These are phyloP conservation scores for Orestias chungarensis DNA, from an alignment of 2,797 vertebrate species.

Conservation along the genomic window DNA sequence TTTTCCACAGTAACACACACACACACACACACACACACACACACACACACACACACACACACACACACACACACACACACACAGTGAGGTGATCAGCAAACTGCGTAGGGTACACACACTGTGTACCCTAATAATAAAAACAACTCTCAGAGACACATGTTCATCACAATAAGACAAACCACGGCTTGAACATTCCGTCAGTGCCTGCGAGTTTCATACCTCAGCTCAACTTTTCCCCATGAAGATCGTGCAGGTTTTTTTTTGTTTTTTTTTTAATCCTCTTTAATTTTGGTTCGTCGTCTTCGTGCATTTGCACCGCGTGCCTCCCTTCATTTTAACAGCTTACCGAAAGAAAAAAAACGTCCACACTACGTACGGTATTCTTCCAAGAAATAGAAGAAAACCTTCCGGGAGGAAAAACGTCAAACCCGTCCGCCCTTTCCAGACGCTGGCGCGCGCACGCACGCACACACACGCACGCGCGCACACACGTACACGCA, in stretches of 20 bases:
- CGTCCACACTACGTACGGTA: slow-evolving; percentile 20
- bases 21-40: slow-evolving; percentile 43
- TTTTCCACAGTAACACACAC: slow-evolving; percentile 51
- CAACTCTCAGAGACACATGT: not conserved
- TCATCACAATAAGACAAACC: slow-evolving; percentile 28
- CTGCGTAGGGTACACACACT: slow-evolving; percentile 5
- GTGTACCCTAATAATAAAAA: not conserved
- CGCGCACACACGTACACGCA: slow-evolving; percentile 1
- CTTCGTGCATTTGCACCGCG: slow-evolving; percentile 62
- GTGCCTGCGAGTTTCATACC: slow-evolving; percentile 75
- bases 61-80: slow-evolving; percentile 43
- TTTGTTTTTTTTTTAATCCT: no score
- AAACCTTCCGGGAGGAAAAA: slow-evolving; percentile 52
- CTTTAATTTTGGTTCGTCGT: slow-evolving; percentile 46
- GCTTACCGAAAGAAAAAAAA: slow-evolving; percentile 13
- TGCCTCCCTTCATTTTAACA: slow-evolving; percentile 53
- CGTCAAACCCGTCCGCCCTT: slow-evolving; percentile 74
- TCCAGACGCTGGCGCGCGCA: slow-evolving; percentile 55
- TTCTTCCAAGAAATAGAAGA: slow-evolving; percentile 54
- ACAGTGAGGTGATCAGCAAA: slow-evolving; percentile 19
- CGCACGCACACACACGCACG: not conserved
- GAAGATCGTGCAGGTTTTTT: slow-evolving; percentile 63
- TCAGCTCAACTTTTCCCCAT: slow-evolving; percentile 81
- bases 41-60: slow-evolving; percentile 43
- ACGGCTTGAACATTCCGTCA: slow-evolving; percentile 60